Evolutionary conservation across 2,797 vertebrate genomes (phyloP).

Genomic region (Australoheros facetus): DNA sequence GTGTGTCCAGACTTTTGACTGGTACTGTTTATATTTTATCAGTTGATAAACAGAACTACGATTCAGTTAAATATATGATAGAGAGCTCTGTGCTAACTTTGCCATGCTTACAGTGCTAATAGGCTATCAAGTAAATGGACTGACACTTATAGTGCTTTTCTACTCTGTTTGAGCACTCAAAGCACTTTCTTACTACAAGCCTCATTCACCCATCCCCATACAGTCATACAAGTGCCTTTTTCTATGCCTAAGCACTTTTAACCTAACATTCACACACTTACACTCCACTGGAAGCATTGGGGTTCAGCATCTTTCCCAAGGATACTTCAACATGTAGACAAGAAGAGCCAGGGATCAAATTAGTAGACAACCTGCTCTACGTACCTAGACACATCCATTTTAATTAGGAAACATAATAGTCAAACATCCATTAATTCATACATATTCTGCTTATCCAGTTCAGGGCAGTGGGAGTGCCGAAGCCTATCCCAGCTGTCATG

Average conservation of each 20-base stretch:
- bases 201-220: not conserved
- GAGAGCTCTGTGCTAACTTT: no score
- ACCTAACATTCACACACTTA: not conserved
- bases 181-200: not conserved
- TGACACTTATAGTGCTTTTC: no score
- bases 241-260: not conserved
- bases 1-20: no score
- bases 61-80: no score
- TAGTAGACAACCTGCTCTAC: not conserved
- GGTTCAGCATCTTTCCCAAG: not conserved
- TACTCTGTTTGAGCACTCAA: no score
- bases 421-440: not conserved
- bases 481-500: not conserved
- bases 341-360: not conserved
- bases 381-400: not conserved
- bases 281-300: no score
- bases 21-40: no score
- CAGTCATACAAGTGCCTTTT: not conserved
- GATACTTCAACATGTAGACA: not conserved
- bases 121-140: no score
- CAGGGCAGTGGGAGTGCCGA: accelerated
- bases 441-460: not conserved
- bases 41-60: no score
- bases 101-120: no score
- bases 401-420: not conserved